Percentiles rank a stretch among this genome's conserved stretches.
phyloP scores from a whole-genome alignment of 2,797 vertebrate species.

The Acestrorhynchus altus region DNA sequence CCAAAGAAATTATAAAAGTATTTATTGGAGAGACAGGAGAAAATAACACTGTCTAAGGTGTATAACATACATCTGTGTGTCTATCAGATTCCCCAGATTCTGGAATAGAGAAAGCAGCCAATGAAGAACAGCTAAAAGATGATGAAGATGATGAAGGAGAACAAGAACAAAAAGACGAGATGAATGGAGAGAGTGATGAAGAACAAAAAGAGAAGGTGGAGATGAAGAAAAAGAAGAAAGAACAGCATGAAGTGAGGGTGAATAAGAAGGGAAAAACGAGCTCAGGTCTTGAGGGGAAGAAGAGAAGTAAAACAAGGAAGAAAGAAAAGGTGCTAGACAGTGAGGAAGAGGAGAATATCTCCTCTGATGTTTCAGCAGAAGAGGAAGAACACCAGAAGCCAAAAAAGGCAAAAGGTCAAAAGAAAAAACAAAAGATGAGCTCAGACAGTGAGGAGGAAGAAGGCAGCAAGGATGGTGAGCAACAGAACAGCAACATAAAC shows the following conservation, averaged over 20 bases:
- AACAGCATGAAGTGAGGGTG: slow-evolving; percentile 19
- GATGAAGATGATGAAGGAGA: neutral
- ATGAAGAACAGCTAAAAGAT: slow-evolving; percentile 42
- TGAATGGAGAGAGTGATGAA: slow-evolving; percentile 49
- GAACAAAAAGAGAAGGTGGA: slow-evolving; percentile 46
- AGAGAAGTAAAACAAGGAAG: neutral
- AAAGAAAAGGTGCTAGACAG: slow-evolving; percentile 5
- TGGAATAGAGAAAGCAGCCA: slow-evolving; percentile 56
- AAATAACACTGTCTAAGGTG: neutral
- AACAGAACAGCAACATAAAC: slow-evolving; percentile 19
- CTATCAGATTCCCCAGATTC: slow-evolving; percentile 60
- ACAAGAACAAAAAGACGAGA: slow-evolving; percentile 40
- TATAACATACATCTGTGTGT: slow-evolving; percentile 1
- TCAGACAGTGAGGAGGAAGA: slow-evolving; percentile 18
- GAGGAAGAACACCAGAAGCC: slow-evolving; percentile 17
- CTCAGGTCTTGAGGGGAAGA: slow-evolving; percentile 36
- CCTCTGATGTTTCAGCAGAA: slow-evolving; percentile 23
- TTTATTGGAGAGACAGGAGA: no score
- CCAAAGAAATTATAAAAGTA: no score
- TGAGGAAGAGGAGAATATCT: slow-evolving; percentile 26
- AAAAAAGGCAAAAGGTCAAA: neutral
- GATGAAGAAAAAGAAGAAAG: slow-evolving; percentile 24
- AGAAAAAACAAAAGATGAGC: slow-evolving; percentile 2
- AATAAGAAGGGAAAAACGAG: slow-evolving; percentile 6
- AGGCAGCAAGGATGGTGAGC: slow-evolving; percentile 3